Evolutionary conservation across 2,797 vertebrate genomes (phyloP), one percentile per base, ranked within the genome.

Genomic region (Tokudaia muenninki): DNA sequence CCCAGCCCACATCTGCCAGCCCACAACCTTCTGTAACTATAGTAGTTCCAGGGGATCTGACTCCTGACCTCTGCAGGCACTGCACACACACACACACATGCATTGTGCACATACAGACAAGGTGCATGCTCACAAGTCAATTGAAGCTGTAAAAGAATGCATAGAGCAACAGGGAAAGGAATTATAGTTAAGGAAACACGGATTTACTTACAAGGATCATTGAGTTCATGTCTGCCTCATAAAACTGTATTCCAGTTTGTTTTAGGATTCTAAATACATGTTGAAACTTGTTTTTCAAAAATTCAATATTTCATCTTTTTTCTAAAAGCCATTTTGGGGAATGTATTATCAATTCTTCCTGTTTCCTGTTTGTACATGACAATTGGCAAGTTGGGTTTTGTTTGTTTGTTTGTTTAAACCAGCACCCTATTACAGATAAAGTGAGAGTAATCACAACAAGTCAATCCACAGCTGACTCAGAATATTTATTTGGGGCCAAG

Each of bases 201-300:
- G 70, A 21, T n/a, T 95, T 89, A 81, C 37, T 93, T 37, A 61
- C 41, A 87, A 22, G 50, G 93, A 92, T 88, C 94, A 19, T 61
- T 94, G 57, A 96, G 87, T 74, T 97, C 55, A 29, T 0, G 50
- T 93, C 87, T 87, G 93, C 57, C 50, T 95, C 95, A 6, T 88
- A 90, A 92, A 96, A 90, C 55, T 83, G 0, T 78, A 75, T 95
- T 94, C 90, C 70, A 37, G 75, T 91, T 96, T 96, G 16, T 96
- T 94, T 97, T 95, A 91, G 87, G 57, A 90, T 87, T 11, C 72
- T 84, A 26, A 7, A 74, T 13, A 90, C 47, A 90, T 90, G 16
- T 93, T 91, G 17, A 37, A 44, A 84, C 55, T 95, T 95, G 82
- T 34, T 96, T 95, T 97, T 92, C 74, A 96, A 87, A 97, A 94